phyloP scores from a whole-genome alignment of 1,140 invertebrate species.

The Hetaerina americana region DNA sequence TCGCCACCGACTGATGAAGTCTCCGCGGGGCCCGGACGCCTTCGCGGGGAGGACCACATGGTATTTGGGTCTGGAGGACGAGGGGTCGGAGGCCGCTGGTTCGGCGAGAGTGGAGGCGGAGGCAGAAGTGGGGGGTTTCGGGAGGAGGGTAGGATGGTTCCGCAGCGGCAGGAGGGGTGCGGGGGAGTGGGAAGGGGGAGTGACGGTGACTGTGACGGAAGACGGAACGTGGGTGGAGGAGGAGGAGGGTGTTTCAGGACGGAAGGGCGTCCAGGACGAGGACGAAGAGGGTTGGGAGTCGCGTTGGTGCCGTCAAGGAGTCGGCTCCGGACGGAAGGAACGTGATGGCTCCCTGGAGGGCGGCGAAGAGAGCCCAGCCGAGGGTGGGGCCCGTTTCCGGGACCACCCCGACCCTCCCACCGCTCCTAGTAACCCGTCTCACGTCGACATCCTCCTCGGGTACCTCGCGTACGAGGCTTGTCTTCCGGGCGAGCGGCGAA shows the following conservation, averaged over 20 bases:
- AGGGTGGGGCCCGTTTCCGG: too few relatives aligned
- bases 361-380: background rate
- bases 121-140: too few relatives aligned
- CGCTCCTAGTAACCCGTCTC: slow-evolving; percentile 11
- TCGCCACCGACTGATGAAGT: too few relatives aligned
- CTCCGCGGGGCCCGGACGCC: background rate
- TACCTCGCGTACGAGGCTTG: slow-evolving; percentile 17
- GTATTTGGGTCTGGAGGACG: slow-evolving; percentile 2
- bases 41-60: slow-evolving; percentile 3
- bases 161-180: background rate
- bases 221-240: background rate
- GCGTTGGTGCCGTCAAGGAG: too few relatives aligned
- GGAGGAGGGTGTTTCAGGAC: background rate
- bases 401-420: background rate
- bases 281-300: background rate
- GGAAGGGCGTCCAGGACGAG: background rate
- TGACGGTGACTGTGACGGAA: background rate
- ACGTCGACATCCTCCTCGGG: slow-evolving; percentile 21
- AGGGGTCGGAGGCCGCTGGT: background rate
- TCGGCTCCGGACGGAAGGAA: too few relatives aligned
- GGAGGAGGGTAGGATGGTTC: too few relatives aligned
- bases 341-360: too few relatives aligned
- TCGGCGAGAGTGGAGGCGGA: slow-evolving; percentile 1
- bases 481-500: slow-evolving; percentile 3
- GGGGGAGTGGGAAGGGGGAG: background rate